Evolutionary conservation across 2,888 invertebrate genomes (phyloP), one percentile per base, ranked within the genome.

Genomic region (Nudaria mundana): DNA sequence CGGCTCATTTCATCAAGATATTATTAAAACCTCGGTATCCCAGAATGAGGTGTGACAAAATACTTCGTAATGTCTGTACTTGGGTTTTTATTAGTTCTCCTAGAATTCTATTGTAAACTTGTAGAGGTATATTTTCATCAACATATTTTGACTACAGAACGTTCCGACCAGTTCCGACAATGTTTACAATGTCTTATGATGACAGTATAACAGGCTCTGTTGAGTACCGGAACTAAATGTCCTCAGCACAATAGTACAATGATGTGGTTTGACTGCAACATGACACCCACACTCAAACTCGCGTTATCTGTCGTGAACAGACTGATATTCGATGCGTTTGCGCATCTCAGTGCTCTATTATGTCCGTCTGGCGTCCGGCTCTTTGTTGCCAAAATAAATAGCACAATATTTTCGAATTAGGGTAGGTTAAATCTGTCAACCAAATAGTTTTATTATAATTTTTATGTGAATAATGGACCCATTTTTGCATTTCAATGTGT

Each of bases 221-320:
- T 37, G 38, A 42, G 50, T 60, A 62, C 81, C 83, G 83, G 81
- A 86, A 83, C 76, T 73, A 75, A 69, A 63, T 70, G 76, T 76
- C 75, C 71, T 73, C 63, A 57, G 46, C 28, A 54, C 45, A 45
- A 49, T 39, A 59, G 10, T 45, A 53, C 46, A 45, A 51, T 41
- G 55, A 58, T 52, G 66, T 53, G 77, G 79, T 80, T 75, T 74
- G 71, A 78, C 67, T 79, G 85, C 71, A 85, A 82, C 69, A 58
- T 49, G 63, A 83, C 76, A 83, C 82, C 71, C 68, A 66, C 71
- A 30, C 35, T 28, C 38, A 39, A 52, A 57, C 44, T 47, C 48
- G 52, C 40, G 53, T 53, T 69, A 63, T 63, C 68, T 69, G 66
- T 70, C 68, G 38, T 48, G 46, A 30, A 40, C 44, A 56, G 51